Base-by-base conservation (phyloP, 2,797 vertebrate genomes). In the Myripristis murdjan region DNA sequence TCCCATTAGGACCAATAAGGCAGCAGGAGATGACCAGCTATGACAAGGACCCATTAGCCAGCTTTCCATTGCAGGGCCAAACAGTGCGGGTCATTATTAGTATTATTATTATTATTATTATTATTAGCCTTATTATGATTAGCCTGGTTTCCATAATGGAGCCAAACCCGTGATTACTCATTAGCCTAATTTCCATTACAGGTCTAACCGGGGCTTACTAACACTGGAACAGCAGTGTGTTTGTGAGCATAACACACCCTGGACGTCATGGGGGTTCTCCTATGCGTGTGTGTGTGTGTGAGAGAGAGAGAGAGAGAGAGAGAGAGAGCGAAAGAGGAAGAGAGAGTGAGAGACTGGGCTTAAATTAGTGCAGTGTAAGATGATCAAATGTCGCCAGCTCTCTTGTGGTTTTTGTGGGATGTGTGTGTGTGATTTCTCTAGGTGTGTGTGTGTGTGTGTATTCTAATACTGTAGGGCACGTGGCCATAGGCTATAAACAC, bases 351-450 rank as follows among this genome's bases (percentile, higher is more conserved):
- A 3, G n/a, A 59, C 68, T 64, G 54, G 79, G 75, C 85, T 87
- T 88, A 91, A 91, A 87, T 90, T 90, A 89, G 85, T 88, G 63
- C 79, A 51, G 73, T 67, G 81, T 64, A 75, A 82, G 80, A 88
- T 75, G 87, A 87, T 87, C 83, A 78, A 59, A 77, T 88, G 84
- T 22, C 5, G 1, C 9, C 47, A 49, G 20, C 18, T 0, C 56
- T 72, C 73, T 75, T 72, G 76, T 44, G 54, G 56, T 49, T 75
- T 66, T 61, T 49, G 23, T 74, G 28, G 28, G 28, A 47, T 69
- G 53, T 75, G 24, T 53, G 48, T 58, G 41, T 70, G 26, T 48
- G 1, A 31, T 20, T 46, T 69, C 52, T 75, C 28, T 48, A 41
- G 23, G 48, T 53, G 43, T 58, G 41, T 66, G 26, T 48, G 1